Conservation (phyloP, 30 jellyfish, hydroid and myxozoan species). For the Turritopsis dohrnii region DNA sequence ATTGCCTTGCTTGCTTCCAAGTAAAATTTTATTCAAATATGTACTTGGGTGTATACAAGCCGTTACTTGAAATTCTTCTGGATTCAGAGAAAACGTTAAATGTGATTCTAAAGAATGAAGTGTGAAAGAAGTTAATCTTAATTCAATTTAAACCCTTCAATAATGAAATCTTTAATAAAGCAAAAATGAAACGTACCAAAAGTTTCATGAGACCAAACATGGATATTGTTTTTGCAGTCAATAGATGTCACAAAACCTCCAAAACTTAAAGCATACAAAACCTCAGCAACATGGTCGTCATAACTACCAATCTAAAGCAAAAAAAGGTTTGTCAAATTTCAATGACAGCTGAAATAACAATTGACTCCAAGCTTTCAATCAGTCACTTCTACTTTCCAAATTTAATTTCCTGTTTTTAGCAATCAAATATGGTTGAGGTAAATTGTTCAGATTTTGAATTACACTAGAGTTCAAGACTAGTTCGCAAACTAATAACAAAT, state of each 20-base stretch:
- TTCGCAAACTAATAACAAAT: no score
- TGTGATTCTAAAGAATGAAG: slow-evolving; percentile 49
- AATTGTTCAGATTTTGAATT: no score
- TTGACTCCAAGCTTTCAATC: no score
- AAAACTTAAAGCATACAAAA: slow-evolving; percentile 40
- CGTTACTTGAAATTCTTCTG: slow-evolving; percentile 48
- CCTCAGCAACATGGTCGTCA: slow-evolving; percentile 43
- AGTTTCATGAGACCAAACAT: slow-evolving; percentile 53
- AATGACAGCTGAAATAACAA: no score
- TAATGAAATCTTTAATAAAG: no score
- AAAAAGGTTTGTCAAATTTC: neutral
- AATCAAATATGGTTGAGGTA: no score
- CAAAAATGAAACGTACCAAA: no score
- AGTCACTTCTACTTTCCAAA: no score
- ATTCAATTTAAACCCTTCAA: no score
- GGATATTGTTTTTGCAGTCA: slow-evolving; percentile 46
- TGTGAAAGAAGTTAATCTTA: no score
- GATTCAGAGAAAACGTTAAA: slow-evolving; percentile 49
- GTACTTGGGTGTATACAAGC: slow-evolving; percentile 89
- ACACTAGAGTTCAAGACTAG: no score
- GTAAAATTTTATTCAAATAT: slow-evolving; percentile 66
- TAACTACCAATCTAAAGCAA: slow-evolving; percentile 36
- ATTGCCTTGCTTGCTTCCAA: slow-evolving; percentile 84
- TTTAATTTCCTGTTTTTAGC: no score
- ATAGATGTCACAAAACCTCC: slow-evolving; percentile 69